These are phyloP conservation scores for Autographa gamma DNA, from an alignment of 2,888 invertebrate genomes.

Conservation along the genomic window DNA sequence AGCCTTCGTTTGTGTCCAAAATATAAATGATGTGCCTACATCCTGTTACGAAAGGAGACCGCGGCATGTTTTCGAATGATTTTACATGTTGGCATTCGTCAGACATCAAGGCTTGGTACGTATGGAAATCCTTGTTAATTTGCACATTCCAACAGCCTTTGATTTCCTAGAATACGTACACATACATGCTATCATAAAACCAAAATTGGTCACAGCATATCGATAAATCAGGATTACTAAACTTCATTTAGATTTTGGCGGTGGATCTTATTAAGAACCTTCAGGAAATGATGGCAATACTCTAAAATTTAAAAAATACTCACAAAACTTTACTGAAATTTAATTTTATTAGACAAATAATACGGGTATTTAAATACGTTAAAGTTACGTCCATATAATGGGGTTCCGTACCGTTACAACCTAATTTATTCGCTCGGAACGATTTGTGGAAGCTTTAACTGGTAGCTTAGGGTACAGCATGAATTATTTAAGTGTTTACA, in stretches of 20 bases:
- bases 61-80: neutral
- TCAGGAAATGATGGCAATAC: neutral
- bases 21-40: neutral
- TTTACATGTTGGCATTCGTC: neutral
- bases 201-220: slow-evolving; percentile 29
- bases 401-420: slow-evolving; percentile 41
- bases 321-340: neutral
- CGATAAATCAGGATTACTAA: slow-evolving; percentile 42
- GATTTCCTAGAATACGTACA: slow-evolving; percentile 41
- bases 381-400: slow-evolving; percentile 39
- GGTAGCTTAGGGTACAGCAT: slow-evolving; percentile 41
- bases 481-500: slow-evolving; percentile 59
- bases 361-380: neutral
- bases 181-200: slow-evolving; percentile 19
- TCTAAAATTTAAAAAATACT: neutral
- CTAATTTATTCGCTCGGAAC: slow-evolving; percentile 50
- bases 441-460: slow-evolving; percentile 53
- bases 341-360: neutral
- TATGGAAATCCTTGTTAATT: slow-evolving; percentile 32
- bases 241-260: no score
- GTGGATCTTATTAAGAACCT: neutral
- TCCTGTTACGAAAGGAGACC: neutral
- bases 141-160: slow-evolving; percentile 40
- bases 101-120: slow-evolving; percentile 12
- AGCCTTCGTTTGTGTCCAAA: no score